phyloP scores from a whole-genome alignment of 2,113 vertebrate genomes.

The Mustelus asterias region DNA sequence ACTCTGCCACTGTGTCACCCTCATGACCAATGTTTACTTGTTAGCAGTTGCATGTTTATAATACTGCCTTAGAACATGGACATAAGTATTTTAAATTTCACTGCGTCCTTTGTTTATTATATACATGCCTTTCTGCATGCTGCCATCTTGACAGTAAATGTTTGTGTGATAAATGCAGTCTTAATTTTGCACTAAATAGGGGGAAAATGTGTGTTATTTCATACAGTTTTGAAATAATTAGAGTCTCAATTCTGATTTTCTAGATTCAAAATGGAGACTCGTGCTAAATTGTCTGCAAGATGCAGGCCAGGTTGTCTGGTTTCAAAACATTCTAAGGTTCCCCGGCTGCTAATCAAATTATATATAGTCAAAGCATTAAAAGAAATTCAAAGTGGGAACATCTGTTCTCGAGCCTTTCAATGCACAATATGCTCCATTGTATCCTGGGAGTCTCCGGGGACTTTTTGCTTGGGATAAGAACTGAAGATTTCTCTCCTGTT shows the following conservation, averaged over 20 bases:
- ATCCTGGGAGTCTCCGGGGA: background rate
- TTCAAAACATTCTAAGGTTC: background rate
- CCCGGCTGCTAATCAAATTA: background rate
- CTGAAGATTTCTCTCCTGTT: background rate
- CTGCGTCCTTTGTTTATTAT: background rate
- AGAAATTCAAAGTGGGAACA: constrained; percentile 5
- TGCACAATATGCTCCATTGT: constrained; percentile 1
- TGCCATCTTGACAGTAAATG: background rate
- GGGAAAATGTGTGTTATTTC: background rate
- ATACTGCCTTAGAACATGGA: background rate
- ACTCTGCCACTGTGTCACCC: too few relatives aligned
- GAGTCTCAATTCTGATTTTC: background rate
- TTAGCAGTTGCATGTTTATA: background rate
- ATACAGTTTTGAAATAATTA: background rate
- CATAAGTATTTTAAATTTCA: background rate
- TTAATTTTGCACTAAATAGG: background rate
- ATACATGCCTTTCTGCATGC: background rate
- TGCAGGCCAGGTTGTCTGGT: background rate
- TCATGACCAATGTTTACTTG: background rate
- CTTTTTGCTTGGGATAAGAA: background rate
- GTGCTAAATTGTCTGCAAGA: background rate
- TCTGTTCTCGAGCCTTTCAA: background rate
- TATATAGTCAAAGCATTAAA: background rate
- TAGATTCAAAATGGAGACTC: background rate
- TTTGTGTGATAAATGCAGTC: background rate